Conservation (phyloP, 2,113 vertebrate species). For the Aepyceros melampus region DNA sequence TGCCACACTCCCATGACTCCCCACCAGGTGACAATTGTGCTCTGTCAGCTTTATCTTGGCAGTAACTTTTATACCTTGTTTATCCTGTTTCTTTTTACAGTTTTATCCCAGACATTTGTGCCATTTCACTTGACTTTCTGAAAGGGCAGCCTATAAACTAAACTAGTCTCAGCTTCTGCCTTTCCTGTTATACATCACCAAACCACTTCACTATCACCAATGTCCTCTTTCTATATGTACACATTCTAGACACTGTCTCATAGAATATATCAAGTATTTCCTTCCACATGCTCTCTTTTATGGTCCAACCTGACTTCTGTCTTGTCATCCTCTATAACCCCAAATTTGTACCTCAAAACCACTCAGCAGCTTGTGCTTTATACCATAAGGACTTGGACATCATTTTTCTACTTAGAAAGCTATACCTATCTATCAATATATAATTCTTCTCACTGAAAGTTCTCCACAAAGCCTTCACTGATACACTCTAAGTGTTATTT, state of each 20-base stretch:
- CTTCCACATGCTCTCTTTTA: neutral
- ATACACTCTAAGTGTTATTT: neutral
- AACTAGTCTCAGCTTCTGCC: neutral
- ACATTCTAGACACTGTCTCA: neutral
- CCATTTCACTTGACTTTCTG: neutral
- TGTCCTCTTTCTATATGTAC: neutral
- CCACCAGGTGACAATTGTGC: neutral
- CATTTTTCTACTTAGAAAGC: neutral
- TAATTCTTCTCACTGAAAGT: neutral
- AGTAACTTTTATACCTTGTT: neutral
- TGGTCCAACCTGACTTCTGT: neutral
- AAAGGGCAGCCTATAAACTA: neutral
- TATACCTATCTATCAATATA: no score
- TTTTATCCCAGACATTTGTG: neutral
- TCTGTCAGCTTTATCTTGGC: neutral
- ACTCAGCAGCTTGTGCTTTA: neutral
- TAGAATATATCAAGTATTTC: neutral
- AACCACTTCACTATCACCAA: no score
- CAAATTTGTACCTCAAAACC: neutral
- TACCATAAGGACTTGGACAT: neutral
- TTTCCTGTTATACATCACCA: neutral
- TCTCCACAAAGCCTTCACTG: neutral
- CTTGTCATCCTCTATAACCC: neutral
- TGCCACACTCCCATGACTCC: neutral
- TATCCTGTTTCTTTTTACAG: neutral